Evolutionary conservation across 1,140 invertebrate species (phyloP).

Genomic region (Venustaconcha ellipsiformis): DNA sequence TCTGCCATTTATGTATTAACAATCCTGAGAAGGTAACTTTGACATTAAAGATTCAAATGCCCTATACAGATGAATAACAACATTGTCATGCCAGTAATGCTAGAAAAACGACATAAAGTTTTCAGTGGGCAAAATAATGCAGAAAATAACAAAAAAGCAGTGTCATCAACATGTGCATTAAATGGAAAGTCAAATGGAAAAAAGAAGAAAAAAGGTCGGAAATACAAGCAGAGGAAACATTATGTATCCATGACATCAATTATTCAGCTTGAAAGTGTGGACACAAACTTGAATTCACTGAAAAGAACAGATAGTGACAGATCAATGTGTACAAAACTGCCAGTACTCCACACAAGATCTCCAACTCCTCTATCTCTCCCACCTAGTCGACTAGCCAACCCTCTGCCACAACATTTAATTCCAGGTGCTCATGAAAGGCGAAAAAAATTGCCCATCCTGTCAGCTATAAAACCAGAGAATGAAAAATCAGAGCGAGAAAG

Average conservation of each 20-base stretch:
- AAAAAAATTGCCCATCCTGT: conserved; percentile 48
- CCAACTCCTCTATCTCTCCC: conserved; percentile 19
- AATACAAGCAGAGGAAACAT: conserved; percentile 19
- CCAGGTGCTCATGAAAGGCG: conserved; percentile 29
- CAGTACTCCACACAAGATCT: conserved; percentile 5
- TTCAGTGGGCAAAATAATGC: not conserved
- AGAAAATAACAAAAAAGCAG: conserved; percentile 9
- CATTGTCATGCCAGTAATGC: conserved; percentile 12
- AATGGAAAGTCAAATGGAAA: conserved; percentile 7
- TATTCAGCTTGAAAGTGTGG: conserved; percentile 14
- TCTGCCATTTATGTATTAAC: no score
- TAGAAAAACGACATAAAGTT: conserved; percentile 5
- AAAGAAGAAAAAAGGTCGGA: conserved; percentile 27
- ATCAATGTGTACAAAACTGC: conserved; percentile 17
- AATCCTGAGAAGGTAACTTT: no score
- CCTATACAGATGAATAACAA: no score
- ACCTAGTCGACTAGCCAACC: conserved; percentile 14
- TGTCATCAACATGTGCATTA: not conserved
- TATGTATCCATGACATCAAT: conserved; percentile 25
- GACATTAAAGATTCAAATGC: no score
- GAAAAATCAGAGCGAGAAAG: conserved; percentile 49
- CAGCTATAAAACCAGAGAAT: conserved; percentile 56
- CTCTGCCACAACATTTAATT: conserved; percentile 23
- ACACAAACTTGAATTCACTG: not conserved
- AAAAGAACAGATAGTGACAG: not conserved